Evolutionary conservation across 2,888 invertebrate genomes (phyloP).

Genomic region (Hypselothyrea guttata): DNA sequence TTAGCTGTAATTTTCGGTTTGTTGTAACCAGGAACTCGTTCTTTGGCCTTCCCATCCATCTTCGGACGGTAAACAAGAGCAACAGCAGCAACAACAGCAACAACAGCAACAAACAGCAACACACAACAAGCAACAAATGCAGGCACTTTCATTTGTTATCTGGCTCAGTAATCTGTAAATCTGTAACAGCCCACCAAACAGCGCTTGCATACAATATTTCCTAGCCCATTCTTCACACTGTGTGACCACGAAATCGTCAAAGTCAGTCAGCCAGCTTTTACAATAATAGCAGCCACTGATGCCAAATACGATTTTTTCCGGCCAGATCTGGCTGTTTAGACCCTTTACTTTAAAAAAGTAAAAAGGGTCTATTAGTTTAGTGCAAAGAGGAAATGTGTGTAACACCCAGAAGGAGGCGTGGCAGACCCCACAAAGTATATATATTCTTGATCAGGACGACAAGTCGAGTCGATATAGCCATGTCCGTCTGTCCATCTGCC

Average conservation of each 20-base stretch:
- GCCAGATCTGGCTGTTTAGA: no score
- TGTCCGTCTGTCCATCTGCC: no score
- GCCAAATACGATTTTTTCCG: no score
- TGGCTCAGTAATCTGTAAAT: slow-evolving; percentile 60
- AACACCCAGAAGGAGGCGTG: no score
- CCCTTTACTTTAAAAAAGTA: no score
- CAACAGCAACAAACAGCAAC: no score
- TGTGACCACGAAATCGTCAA: slow-evolving; percentile 77
- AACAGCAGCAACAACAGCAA: no score
- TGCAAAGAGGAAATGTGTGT: no score
- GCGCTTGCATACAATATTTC: slow-evolving; percentile 65
- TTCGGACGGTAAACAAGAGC: slow-evolving; percentile 14
- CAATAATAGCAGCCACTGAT: slow-evolving; percentile 34
- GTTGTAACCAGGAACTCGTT: slow-evolving; percentile 36
- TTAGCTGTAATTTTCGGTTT: slow-evolving; percentile 26
- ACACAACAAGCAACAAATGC: slow-evolving; percentile 26
- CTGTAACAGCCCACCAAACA: slow-evolving; percentile 71
- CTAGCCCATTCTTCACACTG: slow-evolving; percentile 73
- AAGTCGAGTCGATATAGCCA: no score
- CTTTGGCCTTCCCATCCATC: slow-evolving; percentile 36
- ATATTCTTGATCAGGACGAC: no score
- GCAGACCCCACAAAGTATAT: no score
- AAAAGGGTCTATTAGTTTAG: no score
- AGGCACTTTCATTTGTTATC: slow-evolving; percentile 75
- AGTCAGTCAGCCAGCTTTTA: slow-evolving; percentile 57